These are phyloP conservation scores for Caenorhabditis afra DNA, from an alignment of 2,888 invertebrate genomes.

Conservation along the genomic window DNA sequence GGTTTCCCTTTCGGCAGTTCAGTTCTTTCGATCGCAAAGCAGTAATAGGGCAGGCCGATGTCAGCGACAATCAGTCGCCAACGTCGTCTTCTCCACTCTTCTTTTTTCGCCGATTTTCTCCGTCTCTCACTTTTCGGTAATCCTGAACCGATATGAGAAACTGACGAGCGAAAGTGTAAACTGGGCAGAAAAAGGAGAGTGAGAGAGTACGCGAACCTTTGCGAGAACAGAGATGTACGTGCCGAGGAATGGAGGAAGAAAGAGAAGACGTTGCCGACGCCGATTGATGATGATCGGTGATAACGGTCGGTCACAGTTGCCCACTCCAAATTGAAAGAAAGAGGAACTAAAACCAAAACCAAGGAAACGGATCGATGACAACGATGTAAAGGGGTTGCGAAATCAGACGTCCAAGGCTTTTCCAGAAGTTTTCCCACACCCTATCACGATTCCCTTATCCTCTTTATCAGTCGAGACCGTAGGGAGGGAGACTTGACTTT, in stretches of 20 bases:
- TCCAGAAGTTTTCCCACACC: slow-evolving; percentile 19
- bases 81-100: slow-evolving; percentile 22
- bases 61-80: slow-evolving; percentile 58
- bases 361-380: neutral
- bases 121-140: slow-evolving; percentile 38
- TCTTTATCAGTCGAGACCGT: slow-evolving; percentile 25
- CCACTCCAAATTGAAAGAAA: neutral
- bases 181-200: slow-evolving; percentile 18
- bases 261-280: neutral
- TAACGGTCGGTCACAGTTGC: slow-evolving; percentile 11
- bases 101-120: neutral
- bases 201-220: slow-evolving; percentile 26
- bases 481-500: slow-evolving; percentile 1
- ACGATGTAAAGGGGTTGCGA: neutral
- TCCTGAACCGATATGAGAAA: slow-evolving; percentile 55
- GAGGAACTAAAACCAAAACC: neutral
- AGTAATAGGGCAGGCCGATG: slow-evolving; percentile 49
- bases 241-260: slow-evolving; percentile 30
- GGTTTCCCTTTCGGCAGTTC: slow-evolving; percentile 24
- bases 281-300: slow-evolving; percentile 43
- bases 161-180: slow-evolving; percentile 55
- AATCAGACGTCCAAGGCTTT: neutral
- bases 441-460: slow-evolving; percentile 39
- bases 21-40: slow-evolving; percentile 36
- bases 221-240: slow-evolving; percentile 53